These are phyloP conservation scores for Acleris holmiana DNA, from an alignment of 2,888 invertebrate species.

Conservation along the genomic window DNA sequence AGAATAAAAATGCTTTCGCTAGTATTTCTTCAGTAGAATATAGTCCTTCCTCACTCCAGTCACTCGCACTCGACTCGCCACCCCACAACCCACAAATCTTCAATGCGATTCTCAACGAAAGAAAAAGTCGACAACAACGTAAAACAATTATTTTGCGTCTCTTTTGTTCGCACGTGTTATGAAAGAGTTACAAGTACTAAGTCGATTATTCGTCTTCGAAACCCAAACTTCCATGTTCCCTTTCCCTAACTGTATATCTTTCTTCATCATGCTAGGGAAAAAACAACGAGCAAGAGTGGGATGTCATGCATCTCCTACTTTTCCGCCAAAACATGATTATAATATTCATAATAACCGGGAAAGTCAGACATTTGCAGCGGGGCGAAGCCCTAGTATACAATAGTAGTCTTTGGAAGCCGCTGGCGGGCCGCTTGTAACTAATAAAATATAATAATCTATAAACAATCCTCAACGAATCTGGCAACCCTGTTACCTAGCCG, in stretches of 20 bases:
- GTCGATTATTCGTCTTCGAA: constrained; percentile 8
- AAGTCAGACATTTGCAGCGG: too few species aligned
- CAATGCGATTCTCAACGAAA: constrained; percentile 13
- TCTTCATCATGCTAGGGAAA: neutral
- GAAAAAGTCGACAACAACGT: constrained; percentile 5
- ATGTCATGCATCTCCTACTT: neutral
- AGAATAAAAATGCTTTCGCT: constrained; percentile 27
- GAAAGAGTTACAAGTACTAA: constrained; percentile 5
- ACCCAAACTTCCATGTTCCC: neutral
- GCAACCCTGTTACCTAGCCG: neutral
- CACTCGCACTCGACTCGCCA: constrained; percentile 7
- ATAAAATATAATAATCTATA: too few species aligned
- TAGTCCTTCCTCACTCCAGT: constrained; percentile 14
- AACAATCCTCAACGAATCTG: neutral
- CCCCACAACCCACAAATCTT: constrained; percentile 17
- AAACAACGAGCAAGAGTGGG: neutral
- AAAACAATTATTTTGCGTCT: neutral
- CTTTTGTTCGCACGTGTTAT: neutral
- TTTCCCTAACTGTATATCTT: neutral
- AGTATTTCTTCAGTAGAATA: constrained; percentile 19
- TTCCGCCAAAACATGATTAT: constrained; percentile 14
- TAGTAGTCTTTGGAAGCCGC: too few species aligned
- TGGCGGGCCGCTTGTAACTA: too few species aligned
- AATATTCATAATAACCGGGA: too few species aligned
- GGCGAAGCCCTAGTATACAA: too few species aligned